These are phyloP conservation scores for Pseudochirops corinnae DNA, from an alignment of 2,797 vertebrate genomes.

Conservation along the genomic window DNA sequence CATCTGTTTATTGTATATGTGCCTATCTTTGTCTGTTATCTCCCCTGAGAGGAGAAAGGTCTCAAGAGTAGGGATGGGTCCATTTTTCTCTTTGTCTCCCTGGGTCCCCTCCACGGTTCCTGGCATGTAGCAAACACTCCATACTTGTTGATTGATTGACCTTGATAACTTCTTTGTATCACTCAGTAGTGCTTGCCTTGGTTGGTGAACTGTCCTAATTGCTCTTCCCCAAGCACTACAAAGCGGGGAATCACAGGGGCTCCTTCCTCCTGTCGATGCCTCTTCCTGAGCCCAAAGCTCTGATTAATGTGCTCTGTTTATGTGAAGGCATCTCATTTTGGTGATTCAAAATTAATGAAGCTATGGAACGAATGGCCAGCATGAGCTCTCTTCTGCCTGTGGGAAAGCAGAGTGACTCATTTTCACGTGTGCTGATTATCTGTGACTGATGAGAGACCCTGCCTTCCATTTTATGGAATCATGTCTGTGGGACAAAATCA, in stretches of 20 bases:
- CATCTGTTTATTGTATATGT: background rate
- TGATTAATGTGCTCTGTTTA: conserved; percentile 17
- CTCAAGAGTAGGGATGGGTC: background rate
- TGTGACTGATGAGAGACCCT: conserved; percentile 21
- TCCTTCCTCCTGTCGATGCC: background rate
- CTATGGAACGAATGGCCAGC: conserved; percentile 12
- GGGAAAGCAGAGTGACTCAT: conserved; percentile 8
- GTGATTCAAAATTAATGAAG: conserved; percentile 60
- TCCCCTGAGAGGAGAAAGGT: background rate
- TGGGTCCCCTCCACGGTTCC: background rate
- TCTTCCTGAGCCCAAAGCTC: background rate
- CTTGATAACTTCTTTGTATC: background rate
- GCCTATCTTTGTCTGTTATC: background rate
- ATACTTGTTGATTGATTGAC: background rate
- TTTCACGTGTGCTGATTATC: conserved; percentile 44
- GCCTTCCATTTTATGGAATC: conserved; percentile 49
- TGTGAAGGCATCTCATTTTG: conserved; percentile 36
- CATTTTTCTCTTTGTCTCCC: background rate
- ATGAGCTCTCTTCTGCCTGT: background rate
- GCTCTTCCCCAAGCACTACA: background rate
- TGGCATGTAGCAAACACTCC: background rate
- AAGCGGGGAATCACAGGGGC: background rate
- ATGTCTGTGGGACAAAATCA: conserved; percentile 28
- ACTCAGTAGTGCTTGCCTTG: background rate
- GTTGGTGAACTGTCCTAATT: background rate